phyloP scores from a whole-genome alignment of 2,797 vertebrate species.

The Amblyraja radiata region DNA sequence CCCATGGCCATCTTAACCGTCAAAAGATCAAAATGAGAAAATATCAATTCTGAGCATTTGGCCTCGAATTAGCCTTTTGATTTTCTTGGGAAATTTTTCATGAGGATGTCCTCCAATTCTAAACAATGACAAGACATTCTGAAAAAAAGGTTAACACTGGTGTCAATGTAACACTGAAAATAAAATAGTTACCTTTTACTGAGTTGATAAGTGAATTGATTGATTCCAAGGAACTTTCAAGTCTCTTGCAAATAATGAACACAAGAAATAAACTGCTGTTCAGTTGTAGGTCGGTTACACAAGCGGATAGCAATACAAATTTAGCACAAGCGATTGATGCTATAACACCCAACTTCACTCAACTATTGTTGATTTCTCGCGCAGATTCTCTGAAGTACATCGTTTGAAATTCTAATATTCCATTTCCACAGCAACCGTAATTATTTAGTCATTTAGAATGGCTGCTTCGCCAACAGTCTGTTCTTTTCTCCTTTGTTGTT shows the following conservation, averaged over 20 bases:
- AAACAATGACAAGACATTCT: neutral
- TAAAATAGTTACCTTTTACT: neutral
- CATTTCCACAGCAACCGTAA: constrained; percentile 2
- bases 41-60: neutral
- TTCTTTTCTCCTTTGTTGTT: too few species aligned
- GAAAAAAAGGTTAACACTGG: neutral
- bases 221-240: neutral
- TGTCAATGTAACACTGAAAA: neutral
- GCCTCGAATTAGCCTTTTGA: neutral
- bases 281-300: neutral
- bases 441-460: neutral
- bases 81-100: neutral
- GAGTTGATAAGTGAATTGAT: neutral
- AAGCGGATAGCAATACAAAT: neutral
- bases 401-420: neutral
- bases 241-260: neutral
- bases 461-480: too few species aligned
- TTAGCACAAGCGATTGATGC: neutral
- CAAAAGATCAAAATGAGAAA: neutral
- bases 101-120: neutral
- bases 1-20: neutral
- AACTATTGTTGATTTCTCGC: neutral
- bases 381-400: neutral
- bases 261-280: neutral
- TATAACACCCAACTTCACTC: neutral